These are phyloP conservation scores for Acronicta aceris DNA, from an alignment of 2,888 invertebrate genomes.

Conservation along the genomic window DNA sequence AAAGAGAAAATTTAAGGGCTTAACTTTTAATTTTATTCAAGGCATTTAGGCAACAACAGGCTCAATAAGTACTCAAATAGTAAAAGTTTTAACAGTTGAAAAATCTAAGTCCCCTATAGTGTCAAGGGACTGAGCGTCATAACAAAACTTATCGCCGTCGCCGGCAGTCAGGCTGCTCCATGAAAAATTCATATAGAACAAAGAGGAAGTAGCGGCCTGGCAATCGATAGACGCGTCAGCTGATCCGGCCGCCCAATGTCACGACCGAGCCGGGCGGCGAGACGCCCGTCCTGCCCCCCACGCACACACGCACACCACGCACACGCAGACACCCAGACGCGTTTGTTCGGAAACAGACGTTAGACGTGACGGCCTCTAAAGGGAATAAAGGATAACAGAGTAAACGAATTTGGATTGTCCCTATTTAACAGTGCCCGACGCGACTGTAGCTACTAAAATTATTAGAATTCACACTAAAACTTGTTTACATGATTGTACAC, in stretches of 20 bases:
- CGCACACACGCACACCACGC: slow-evolving; percentile 47
- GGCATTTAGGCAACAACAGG: background rate
- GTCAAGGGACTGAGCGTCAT: slow-evolving; percentile 59
- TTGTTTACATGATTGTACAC: slow-evolving; percentile 5
- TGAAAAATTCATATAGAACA: slow-evolving; percentile 85
- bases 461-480: slow-evolving; percentile 1
- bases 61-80: slow-evolving; percentile 27
- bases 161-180: slow-evolving; percentile 54
- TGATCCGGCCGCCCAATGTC: slow-evolving; percentile 88
- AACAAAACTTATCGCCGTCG: slow-evolving; percentile 63
- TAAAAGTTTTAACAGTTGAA: slow-evolving; percentile 36
- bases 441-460: slow-evolving; percentile 1
- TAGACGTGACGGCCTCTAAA: slow-evolving; percentile 13
- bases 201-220: slow-evolving; percentile 76
- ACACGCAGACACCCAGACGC: slow-evolving; percentile 38
- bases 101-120: slow-evolving; percentile 33
- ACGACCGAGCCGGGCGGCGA: slow-evolving; percentile 73
- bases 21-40: background rate
- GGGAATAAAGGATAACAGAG: slow-evolving; percentile 8
- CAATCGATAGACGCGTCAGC: slow-evolving; percentile 85
- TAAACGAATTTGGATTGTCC: slow-evolving; percentile 29
- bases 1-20: background rate
- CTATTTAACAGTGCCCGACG: slow-evolving; percentile 6
- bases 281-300: slow-evolving; percentile 67
- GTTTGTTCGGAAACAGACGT: slow-evolving; percentile 10